phyloP scores from a whole-genome alignment of 2,113 vertebrate species.

The Eupsittula cactorum region DNA sequence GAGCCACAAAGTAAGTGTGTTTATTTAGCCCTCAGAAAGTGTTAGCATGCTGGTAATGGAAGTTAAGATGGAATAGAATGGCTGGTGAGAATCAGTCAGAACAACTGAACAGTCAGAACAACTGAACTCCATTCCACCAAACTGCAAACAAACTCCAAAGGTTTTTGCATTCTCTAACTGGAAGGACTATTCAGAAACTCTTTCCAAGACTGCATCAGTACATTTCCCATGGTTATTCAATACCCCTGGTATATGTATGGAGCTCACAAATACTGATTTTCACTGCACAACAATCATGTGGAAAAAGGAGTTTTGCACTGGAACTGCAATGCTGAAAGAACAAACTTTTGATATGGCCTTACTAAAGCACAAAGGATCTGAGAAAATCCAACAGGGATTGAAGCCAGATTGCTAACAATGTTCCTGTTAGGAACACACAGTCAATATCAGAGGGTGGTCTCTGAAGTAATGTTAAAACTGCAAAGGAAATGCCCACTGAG shows the following conservation, averaged over 20 bases:
- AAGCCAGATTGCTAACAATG: not conserved
- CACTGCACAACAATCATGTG: not conserved
- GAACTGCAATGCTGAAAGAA: not conserved
- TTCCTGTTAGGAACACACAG: not conserved
- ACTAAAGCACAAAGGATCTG: not conserved
- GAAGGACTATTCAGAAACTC: not conserved
- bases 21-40: not conserved
- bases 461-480: not conserved
- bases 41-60: not conserved
- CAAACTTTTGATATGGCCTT: not conserved
- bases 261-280: not conserved
- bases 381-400: not conserved
- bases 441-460: not conserved
- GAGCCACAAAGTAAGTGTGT: not conserved
- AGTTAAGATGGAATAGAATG: not conserved
- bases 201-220: not conserved
- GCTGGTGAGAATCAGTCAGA: not conserved
- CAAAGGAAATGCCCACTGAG: not conserved
- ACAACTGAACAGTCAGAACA: not conserved
- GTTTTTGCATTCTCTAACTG: not conserved
- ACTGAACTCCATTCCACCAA: not conserved
- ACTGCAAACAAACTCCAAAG: not conserved
- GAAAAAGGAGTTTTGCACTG: not conserved
- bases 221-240: not conserved
- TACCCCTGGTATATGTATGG: not conserved